Conservation (phyloP, 1,140 invertebrate species). For the Magallana angulata region DNA sequence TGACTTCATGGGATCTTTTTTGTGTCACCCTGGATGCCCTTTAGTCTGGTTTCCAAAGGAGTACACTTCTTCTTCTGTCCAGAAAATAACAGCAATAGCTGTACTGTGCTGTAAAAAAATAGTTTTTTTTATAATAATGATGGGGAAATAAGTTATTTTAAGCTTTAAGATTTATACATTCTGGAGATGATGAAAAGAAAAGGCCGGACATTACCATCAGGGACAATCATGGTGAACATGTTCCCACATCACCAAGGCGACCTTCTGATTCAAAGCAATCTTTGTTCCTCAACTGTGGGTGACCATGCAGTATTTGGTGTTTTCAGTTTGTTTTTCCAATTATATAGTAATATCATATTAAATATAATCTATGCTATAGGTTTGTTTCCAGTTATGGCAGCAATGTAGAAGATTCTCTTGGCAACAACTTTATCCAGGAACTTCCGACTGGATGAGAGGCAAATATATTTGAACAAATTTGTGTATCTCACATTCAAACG, state of each 20-base stretch:
- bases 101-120: no score
- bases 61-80: constrained; percentile 72
- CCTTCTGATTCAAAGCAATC: constrained; percentile 61
- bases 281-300: constrained; percentile 71
- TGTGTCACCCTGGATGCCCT: constrained; percentile 73
- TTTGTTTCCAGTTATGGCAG: constrained; percentile 74
- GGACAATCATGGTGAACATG: constrained; percentile 85
- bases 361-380: background rate
- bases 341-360: no score
- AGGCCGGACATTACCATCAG: constrained; percentile 74
- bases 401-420: constrained; percentile 78
- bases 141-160: background rate
- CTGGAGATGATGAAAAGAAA: background rate
- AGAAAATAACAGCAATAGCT: background rate
- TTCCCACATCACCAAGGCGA: constrained; percentile 82
- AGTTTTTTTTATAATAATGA: no score
- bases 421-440: constrained; percentile 70
- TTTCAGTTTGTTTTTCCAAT: no score
- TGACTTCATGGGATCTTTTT: constrained; percentile 68
- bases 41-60: constrained; percentile 77
- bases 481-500: constrained; percentile 73
- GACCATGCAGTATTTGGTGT: no score
- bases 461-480: constrained; percentile 73
- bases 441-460: constrained; percentile 67
- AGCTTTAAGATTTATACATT: no score